Conservation (phyloP, 2,888 invertebrate species). For the Mimas tiliae region DNA sequence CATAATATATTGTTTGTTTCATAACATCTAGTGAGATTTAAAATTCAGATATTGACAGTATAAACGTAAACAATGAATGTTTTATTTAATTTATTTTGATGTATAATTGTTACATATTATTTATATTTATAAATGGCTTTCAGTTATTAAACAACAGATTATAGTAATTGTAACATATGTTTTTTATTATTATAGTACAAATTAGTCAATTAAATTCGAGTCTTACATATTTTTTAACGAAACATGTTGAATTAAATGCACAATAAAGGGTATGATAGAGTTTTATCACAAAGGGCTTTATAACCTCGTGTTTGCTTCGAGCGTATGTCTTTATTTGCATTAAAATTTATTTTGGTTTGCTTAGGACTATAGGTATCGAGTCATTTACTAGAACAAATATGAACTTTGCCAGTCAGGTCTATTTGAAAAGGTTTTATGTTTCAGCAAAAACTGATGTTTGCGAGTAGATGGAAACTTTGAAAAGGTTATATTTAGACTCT, state of each 20-base stretch:
- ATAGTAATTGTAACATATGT: too few relatives aligned
- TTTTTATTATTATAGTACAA: too few relatives aligned
- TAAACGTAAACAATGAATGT: too few relatives aligned
- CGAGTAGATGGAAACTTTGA: neutral
- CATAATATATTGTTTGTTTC: too few relatives aligned
- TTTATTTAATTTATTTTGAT: too few relatives aligned
- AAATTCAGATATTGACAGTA: too few relatives aligned
- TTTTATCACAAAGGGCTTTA: conserved; percentile 1
- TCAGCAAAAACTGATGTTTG: conserved; percentile 28
- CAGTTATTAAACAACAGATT: too few relatives aligned
- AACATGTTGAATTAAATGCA: neutral
- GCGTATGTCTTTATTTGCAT: conserved; percentile 29
- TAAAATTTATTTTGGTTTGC: conserved; percentile 35
- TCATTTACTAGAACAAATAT: conserved; percentile 28
- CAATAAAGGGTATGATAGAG: neutral
- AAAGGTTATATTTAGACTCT: neutral
- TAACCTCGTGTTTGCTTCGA: conserved; percentile 9
- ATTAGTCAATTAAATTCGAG: too few relatives aligned
- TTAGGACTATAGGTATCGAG: conserved; percentile 34
- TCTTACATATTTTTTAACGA: too few relatives aligned
- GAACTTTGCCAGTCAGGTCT: conserved; percentile 31
- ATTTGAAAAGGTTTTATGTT: conserved; percentile 22
- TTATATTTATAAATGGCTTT: too few relatives aligned
- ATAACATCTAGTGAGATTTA: too few relatives aligned
- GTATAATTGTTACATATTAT: too few relatives aligned